Evolutionary conservation across 35 echinoderm and acorn worm genomes (phyloP).

Genomic region (Apostichopus japonicus): DNA sequence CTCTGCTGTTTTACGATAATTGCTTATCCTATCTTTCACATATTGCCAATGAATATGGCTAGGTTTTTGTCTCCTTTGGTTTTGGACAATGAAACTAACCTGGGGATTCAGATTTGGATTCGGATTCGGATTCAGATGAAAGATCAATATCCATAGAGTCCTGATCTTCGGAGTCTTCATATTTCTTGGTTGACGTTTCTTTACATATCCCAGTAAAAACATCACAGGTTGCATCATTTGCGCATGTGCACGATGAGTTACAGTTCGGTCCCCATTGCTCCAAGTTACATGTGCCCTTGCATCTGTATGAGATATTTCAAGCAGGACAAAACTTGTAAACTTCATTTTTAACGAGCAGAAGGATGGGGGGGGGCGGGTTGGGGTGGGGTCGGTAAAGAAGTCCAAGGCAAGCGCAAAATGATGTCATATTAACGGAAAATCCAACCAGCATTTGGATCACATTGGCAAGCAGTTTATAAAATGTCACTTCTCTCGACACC

Average conservation of each 20-base stretch:
- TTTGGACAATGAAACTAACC: neutral
- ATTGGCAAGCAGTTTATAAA: neutral
- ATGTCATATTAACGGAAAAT: neutral
- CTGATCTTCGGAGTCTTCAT: neutral
- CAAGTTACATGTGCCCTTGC: neutral
- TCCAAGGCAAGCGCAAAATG: neutral
- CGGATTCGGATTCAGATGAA: neutral
- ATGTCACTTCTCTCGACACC: neutral
- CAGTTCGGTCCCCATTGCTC: neutral
- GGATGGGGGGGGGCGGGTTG: neutral
- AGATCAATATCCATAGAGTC: neutral
- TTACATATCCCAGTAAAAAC: constrained; percentile 10
- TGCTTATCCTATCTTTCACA: neutral
- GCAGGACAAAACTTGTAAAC: neutral
- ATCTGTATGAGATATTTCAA: neutral
- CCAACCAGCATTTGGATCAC: neutral
- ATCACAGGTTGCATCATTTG: neutral
- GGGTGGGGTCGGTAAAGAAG: neutral
- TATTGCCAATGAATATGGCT: neutral
- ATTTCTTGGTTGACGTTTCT: neutral
- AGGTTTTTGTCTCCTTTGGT: neutral
- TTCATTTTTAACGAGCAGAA: too few relatives aligned
- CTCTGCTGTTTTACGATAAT: neutral
- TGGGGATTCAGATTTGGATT: neutral
- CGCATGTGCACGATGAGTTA: neutral